Base-by-base conservation (phyloP, 2,113 vertebrate genomes). In the Emydura subglobosa region DNA sequence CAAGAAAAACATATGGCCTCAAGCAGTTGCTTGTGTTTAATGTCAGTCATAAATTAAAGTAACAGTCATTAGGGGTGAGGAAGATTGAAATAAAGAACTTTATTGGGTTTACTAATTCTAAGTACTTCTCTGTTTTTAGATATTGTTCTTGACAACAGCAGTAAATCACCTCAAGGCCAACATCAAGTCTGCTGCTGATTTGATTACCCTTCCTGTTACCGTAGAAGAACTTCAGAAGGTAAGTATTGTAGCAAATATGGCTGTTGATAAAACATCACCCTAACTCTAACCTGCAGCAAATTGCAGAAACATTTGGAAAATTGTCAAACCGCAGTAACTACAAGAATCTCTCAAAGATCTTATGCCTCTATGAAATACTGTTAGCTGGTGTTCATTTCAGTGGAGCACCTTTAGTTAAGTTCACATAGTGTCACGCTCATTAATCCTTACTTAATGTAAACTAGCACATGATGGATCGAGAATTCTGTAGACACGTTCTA, bases 211-310 rank as follows among this genome's bases (percentile, higher is more conserved):
- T 91, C 99, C 99, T 31, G 92, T 98, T 50, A 99, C 99, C 39
- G 99, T 99, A 14, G 99, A 99, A 97, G 99, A 99, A 81, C 99
- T 99, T 94, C 99, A 99, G 96, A 99, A 99, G 99, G 99, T 99
- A 96, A 97, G 97, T 95, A 83, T 31, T 94, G 24, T 49, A 59
- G 24, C 44, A 54, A 34, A 74, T 14, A 19, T 94, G 50, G 24
- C 68, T 93, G 0, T 85, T 50, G 24, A 13, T 27, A 10, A 47
- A 53, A 27, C 6, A 47, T 25, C 24, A 27, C 6, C 24, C 74
- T 78, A 78, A 78, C 5, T 83, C 11, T 72, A 39, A 83, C 34
- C 47, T 53, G 17, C 22, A 78, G 14, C 14, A 59, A 29, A 44
- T 27, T 24, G 50, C 9, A 44, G 55, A 68, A 5, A 27, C 53